These are phyloP conservation scores for Heliocidaris erythrogramma DNA, from an alignment of 35 echinoderm and acorn worm genomes.

Conservation along the genomic window DNA sequence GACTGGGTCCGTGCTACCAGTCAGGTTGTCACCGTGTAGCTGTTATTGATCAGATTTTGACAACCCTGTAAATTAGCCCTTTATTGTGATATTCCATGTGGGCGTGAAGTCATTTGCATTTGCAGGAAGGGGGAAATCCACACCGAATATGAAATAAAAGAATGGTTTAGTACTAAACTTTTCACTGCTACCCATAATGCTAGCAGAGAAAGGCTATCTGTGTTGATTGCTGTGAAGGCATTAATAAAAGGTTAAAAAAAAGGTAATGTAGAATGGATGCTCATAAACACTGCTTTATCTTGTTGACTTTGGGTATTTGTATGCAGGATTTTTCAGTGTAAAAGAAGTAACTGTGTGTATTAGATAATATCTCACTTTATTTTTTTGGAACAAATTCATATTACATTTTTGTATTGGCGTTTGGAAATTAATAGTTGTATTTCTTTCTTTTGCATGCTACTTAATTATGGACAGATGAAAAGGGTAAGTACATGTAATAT, in stretches of 20 bases:
- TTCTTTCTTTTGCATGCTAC: slow-evolving; percentile 12
- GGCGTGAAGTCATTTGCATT: neutral
- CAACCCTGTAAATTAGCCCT: neutral
- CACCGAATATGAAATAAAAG: neutral
- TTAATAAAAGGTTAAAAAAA: too few species aligned
- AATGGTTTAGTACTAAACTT: too few species aligned
- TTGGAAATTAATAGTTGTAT: neutral
- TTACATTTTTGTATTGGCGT: neutral
- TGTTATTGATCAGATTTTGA: slow-evolving; percentile 7
- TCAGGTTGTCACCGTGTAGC: neutral
- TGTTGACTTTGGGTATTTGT: neutral
- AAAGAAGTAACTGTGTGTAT: neutral
- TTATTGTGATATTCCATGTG: neutral
- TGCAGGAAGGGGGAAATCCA: neutral
- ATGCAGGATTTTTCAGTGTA: neutral
- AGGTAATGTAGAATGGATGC: neutral
- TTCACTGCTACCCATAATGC: too few species aligned
- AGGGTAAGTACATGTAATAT: neutral
- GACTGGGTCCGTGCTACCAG: neutral
- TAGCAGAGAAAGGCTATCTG: too few species aligned
- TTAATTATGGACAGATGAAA: neutral
- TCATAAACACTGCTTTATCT: neutral
- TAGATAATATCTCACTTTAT: neutral
- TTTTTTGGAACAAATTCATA: neutral
- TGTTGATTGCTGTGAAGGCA: too few species aligned